These are phyloP conservation scores for Bhutanitis thaidina DNA, from an alignment of 2,888 invertebrate species.

Conservation along the genomic window DNA sequence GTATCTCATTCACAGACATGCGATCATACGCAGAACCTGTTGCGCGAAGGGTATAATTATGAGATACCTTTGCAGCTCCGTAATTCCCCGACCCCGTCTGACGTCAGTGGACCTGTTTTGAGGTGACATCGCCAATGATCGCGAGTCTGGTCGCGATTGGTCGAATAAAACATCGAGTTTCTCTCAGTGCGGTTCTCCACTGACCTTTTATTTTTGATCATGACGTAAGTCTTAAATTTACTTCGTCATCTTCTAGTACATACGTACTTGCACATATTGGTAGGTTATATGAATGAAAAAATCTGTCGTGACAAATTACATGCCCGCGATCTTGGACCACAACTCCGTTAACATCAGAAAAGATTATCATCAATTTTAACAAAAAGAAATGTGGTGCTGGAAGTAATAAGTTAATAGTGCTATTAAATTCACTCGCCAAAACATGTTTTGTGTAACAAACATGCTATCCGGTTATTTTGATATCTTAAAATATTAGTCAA, in stretches of 20 bases:
- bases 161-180: slow-evolving; percentile 28
- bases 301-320: no score
- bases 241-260: no score
- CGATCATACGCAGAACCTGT: slow-evolving; percentile 28
- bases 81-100: slow-evolving; percentile 21
- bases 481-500: slow-evolving; percentile 30
- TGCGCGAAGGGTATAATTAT: slow-evolving; percentile 29
- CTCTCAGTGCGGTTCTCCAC: slow-evolving; percentile 25
- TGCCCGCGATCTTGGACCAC: no score
- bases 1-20: slow-evolving; percentile 27
- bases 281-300: no score
- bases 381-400: no score
- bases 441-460: slow-evolving; percentile 14
- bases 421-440: slow-evolving; percentile 11
- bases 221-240: no score
- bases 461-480: slow-evolving; percentile 15
- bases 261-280: no score
- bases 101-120: slow-evolving; percentile 28
- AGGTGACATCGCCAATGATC: slow-evolving; percentile 43
- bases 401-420: no score
- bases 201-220: slow-evolving; percentile 22
- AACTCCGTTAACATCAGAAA: no score
- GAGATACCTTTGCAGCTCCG: slow-evolving; percentile 20
- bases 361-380: no score
- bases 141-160: slow-evolving; percentile 38